A percentile compares a stretch with the other conserved stretches of the same genome.
phyloP scores from a whole-genome alignment of 2,113 vertebrate species.

The Orthonyx spaldingii region DNA sequence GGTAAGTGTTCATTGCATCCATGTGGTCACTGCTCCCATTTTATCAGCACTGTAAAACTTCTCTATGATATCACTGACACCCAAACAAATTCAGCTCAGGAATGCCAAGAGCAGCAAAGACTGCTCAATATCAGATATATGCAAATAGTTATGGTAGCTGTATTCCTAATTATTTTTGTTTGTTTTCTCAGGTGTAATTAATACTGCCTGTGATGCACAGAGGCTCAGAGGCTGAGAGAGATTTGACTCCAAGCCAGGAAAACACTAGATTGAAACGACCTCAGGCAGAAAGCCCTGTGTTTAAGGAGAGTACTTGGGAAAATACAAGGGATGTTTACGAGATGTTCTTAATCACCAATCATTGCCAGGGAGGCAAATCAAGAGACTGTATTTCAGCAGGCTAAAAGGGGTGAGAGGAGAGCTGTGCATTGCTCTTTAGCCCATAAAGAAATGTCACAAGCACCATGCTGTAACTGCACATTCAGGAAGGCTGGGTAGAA shows the following conservation, averaged over 20 bases:
- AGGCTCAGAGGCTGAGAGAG: not conserved
- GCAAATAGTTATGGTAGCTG: not conserved
- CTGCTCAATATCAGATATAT: not conserved
- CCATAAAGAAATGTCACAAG: constrained; percentile 31
- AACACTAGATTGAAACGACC: not conserved
- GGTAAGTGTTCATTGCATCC: not conserved
- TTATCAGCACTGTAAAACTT: not conserved
- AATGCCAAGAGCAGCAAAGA: not conserved
- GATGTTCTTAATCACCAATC: constrained; percentile 23
- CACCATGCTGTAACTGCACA: not conserved
- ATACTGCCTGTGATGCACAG: not conserved
- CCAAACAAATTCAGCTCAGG: not conserved
- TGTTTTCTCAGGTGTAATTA: not conserved
- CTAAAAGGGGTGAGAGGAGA: constrained; percentile 20
- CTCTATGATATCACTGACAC: not conserved
- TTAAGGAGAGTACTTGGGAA: constrained; percentile 15
- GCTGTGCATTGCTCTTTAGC: not conserved
- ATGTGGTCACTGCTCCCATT: not conserved
- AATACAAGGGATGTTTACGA: not conserved
- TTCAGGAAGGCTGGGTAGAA: not conserved
- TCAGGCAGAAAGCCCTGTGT: not conserved
- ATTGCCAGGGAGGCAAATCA: not conserved
- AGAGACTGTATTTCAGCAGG: constrained; percentile 15
- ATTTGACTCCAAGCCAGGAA: constrained; percentile 16
- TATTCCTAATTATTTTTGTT: not conserved